A percentile compares a stretch with the other conserved stretches of the same genome.
phyloP scores from a whole-genome alignment of 2,797 vertebrate species.

The Lemur catta region DNA sequence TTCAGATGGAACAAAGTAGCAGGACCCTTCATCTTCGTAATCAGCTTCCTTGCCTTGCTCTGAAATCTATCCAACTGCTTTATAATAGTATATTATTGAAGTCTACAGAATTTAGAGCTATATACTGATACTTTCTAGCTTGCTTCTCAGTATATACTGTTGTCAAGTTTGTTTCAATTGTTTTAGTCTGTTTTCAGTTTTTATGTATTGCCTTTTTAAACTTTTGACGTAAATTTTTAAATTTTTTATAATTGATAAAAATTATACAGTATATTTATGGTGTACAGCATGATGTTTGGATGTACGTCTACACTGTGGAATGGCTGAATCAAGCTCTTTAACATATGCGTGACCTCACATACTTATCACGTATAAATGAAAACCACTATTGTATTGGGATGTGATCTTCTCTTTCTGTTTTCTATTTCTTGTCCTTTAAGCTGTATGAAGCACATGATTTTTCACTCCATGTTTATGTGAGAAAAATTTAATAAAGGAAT shows the following conservation, averaged over 20 bases:
- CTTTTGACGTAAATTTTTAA: neutral
- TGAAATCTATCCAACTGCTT: neutral
- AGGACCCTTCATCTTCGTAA: accelerated
- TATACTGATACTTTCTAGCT: neutral
- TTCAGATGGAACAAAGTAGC: neutral
- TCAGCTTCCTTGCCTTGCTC: too few species aligned
- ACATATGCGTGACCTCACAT: neutral
- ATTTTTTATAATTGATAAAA: neutral
- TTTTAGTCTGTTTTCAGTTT: neutral
- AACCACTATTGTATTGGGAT: neutral
- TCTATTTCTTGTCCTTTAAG: neutral
- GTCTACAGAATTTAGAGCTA: neutral
- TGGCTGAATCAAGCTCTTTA: neutral
- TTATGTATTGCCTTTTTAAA: neutral
- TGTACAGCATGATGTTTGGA: neutral
- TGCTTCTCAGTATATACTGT: neutral
- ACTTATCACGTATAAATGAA: neutral
- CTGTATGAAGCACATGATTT: neutral
- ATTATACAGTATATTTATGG: neutral
- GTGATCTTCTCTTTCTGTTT: neutral
- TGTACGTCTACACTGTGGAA: neutral
- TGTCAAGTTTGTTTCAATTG: neutral
- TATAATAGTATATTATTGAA: neutral
- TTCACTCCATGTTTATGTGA: neutral
- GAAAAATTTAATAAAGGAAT: neutral